Evolutionary conservation across 23 tunicate species (phyloP).

Genomic region (Corella eumyota): DNA sequence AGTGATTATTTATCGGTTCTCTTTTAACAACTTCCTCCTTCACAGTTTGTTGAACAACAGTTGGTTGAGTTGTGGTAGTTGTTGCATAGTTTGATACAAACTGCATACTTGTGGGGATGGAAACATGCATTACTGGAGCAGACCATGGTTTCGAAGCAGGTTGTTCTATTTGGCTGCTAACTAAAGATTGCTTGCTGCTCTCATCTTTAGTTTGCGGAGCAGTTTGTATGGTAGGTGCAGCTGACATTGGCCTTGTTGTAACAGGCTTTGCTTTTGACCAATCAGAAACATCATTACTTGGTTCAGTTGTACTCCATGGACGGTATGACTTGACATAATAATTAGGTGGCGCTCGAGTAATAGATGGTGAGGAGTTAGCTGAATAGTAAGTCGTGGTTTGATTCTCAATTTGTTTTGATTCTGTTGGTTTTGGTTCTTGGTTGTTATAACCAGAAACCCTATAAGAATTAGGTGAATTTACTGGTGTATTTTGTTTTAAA

Average conservation of each 20-base stretch:
- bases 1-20: conserved; percentile 5
- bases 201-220: neutral
- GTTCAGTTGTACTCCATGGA: conserved; percentile 49
- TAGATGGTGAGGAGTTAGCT: conserved; percentile 2
- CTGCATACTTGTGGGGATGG: conserved; percentile 33
- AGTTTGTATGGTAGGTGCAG: conserved; percentile 4
- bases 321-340: conserved; percentile 67
- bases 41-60: neutral
- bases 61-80: neutral
- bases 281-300: neutral
- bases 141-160: neutral
- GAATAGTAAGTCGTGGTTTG: conserved; percentile 4
- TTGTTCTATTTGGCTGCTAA: neutral
- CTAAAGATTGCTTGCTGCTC: neutral
- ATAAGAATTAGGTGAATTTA: neutral
- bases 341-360: conserved; percentile 11
- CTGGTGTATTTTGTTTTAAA: neutral
- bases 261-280: neutral
- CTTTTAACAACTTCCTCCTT: too few species aligned
- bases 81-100: neutral
- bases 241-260: conserved; percentile 17
- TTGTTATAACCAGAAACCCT: neutral
- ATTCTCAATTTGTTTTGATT: neutral
- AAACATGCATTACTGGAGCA: conserved; percentile 5
- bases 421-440: too few species aligned